Evolutionary conservation across 1,140 invertebrate genomes (phyloP).

Genomic region (Microplitis mediator): DNA sequence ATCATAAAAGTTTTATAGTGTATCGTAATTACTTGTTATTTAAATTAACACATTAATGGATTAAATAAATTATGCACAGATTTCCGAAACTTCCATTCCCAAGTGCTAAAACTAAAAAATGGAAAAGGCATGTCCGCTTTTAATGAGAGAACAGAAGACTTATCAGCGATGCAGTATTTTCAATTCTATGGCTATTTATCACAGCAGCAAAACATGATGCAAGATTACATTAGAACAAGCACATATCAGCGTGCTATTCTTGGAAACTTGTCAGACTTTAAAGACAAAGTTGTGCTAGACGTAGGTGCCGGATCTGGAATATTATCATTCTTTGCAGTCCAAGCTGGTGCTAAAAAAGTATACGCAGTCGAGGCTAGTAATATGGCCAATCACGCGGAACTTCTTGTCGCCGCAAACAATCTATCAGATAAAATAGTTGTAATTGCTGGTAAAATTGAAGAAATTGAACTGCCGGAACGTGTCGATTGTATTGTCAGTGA

Average conservation of each 20-base stretch:
- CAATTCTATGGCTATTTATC: conserved; percentile 99
- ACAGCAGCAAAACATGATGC: conserved; percentile 99
- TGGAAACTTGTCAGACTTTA: conserved; percentile 91
- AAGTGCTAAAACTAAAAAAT: conserved; percentile 78
- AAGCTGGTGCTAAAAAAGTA: conserved; percentile 95
- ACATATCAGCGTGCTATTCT: conserved; percentile 98
- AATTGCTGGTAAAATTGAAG: conserved; percentile 98
- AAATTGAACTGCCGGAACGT: conserved; percentile 92
- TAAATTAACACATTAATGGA: no score
- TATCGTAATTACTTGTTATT: no score
- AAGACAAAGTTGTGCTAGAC: conserved; percentile 92
- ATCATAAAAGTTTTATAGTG: no score
- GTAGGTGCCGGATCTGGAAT: conserved; percentile 98
- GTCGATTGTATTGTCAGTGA: conserved; percentile 99
- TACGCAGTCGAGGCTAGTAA: conserved; percentile 98
- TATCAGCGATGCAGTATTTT: conserved; percentile 97
- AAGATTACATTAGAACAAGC: conserved; percentile 97
- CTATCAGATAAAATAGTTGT: conserved; percentile 86
- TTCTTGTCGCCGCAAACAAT: conserved; percentile 89
- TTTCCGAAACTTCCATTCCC: conserved; percentile 77
- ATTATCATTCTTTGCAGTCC: conserved; percentile 96
- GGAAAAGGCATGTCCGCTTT: conserved; percentile 85
- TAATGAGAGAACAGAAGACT: conserved; percentile 95
- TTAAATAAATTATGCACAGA: conserved; percentile 59
- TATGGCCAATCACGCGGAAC: conserved; percentile 96